Conservation (phyloP, 2,797 vertebrate species). For the Artibeus jamaicensis region DNA sequence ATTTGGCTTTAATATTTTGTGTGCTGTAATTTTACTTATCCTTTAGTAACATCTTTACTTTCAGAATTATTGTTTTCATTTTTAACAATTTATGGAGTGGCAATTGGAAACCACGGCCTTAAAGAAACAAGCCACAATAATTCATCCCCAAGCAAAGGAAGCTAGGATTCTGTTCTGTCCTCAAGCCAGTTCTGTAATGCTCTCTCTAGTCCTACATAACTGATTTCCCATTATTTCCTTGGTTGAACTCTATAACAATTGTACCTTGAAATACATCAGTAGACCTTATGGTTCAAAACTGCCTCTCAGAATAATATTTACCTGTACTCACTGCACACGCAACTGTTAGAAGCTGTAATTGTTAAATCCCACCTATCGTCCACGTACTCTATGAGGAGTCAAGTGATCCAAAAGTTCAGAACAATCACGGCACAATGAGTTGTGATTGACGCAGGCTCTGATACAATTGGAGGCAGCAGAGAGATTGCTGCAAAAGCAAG, state of each 20-base stretch:
- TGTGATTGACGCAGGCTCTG: not conserved
- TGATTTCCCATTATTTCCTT: not conserved
- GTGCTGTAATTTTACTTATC: not conserved
- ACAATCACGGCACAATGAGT: not conserved
- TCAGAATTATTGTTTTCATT: not conserved
- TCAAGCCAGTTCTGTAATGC: no score
- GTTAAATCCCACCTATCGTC: not conserved
- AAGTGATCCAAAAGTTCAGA: not conserved
- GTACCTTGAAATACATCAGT: conserved; percentile 43
- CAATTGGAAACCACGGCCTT: not conserved
- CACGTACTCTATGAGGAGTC: not conserved
- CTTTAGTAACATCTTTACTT: not conserved
- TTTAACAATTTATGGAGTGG: not conserved
- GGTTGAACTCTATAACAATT: not conserved
- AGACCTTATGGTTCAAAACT: not conserved
- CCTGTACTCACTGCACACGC: not conserved
- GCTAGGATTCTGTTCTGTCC: not conserved
- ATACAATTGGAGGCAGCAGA: not conserved
- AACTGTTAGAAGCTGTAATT: not conserved
- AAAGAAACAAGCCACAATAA: not conserved
- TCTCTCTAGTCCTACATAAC: not conserved
- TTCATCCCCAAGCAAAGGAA: not conserved
- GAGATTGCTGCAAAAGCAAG: not conserved
- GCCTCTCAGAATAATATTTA: conserved; percentile 27
- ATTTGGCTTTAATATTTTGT: not conserved